Evolutionary conservation across 2,888 invertebrate genomes (phyloP), one percentile per base, ranked within the genome.

Genomic region (Lithophane socia): DNA sequence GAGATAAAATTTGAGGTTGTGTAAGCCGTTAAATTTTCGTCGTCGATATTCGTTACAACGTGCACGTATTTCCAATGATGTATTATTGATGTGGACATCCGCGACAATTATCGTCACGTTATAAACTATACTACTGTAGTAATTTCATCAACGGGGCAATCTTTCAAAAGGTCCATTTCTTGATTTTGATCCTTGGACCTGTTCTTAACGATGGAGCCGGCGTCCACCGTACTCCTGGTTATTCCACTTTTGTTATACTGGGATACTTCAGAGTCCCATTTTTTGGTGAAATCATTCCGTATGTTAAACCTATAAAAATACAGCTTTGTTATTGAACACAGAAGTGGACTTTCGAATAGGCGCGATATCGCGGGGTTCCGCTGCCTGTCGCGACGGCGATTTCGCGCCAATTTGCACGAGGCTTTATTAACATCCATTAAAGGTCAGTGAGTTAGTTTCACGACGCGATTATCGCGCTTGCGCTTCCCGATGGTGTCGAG

Each of bases 231-330:
- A 12, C 10, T 52, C 10, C n/a, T 54, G 2, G 65, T 68, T 4
- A 18, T 42, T 18, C 18, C 56, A 63, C 61, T 54, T 58, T 18
- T 24, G 1, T 12, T 10, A 16, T 29, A 18, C 16, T 29, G 44
- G 5, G 73, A 60, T 13, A 21, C 24, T 8, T 72, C 21, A 0
- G 3, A 2, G 4, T 78, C 65, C 42, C 52, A 18, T 1, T 42
- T 66, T 21, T 42, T 60, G 8, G 21, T n/a, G 9, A n/a, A 63
- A 2, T 47, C 21, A 13, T 52, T 47, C 7, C 3, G 29, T 73
- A 74, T 79, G n/a, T 79, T 44, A 42, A 73, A 73, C 67, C 82
- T 82, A 3, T 29, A 66, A 83, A 69, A 24, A 61, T 42, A 77
- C 1, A 21, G 5, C 13, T 49, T 13, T 21, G 18, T 72, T 49